Base-by-base conservation (phyloP, 1,140 invertebrate species). In the Cydia fagiglandana region DNA sequence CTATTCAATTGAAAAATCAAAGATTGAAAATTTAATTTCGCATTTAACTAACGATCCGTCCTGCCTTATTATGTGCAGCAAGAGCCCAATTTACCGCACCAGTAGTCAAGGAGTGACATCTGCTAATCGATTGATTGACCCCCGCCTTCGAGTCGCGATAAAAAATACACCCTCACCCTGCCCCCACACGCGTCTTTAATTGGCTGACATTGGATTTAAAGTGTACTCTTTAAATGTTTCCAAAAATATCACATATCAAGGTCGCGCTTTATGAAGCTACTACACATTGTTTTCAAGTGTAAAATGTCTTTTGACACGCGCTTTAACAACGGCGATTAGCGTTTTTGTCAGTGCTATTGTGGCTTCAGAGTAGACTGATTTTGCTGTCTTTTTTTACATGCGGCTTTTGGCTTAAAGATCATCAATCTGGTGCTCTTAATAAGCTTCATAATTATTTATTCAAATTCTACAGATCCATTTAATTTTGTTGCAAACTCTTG, bases 91-190 rank as follows among this genome's bases (percentile, higher is more conserved):
- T 92, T 90, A 89, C 80, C 87, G 89, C 89, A 82, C 82, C 86
- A 88, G 83, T 88, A 89, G 88, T 86, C 90, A 89, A 88, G 88
- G 81, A 80, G 86, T 87, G 88, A 89, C 90, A 88, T 91, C 86
- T 89, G 88, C 83, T 91, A 90, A 92, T 92, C 90, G 90, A 92
- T 91, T 89, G 89, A 90, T 91, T 91, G 89, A 90, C 89, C 88
- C 66, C 84, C 83, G 84, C 88, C 86, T 88, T 88, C 17, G 56
- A 82, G 77, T 76, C 76, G 75, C 85, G 81, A 81, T 85, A 87
- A 88, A 89, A 91, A 90, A 84, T 86, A 81, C 85, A 74, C 81
- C 81, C 76, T 74, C 47, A 80, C 77, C 77, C 82, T 70, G 73
- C 80, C 81, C 79, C 76, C 79, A 77, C 70, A 75, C 78, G 70